A percentile compares a stretch with the other conserved stretches of the same genome.
phyloP scores from a whole-genome alignment of 2,888 invertebrate genomes.

The Apotomis betuletana region DNA sequence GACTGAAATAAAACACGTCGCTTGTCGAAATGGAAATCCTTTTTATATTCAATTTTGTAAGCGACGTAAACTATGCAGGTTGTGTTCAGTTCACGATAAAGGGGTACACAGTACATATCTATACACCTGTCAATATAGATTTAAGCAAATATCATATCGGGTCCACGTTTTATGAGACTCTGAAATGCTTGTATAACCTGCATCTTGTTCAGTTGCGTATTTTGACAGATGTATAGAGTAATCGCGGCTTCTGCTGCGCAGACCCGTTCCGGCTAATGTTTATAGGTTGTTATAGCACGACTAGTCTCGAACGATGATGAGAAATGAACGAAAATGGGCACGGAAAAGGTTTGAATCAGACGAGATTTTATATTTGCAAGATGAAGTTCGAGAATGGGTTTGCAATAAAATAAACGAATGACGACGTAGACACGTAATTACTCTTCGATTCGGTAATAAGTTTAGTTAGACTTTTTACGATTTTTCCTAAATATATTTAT shows the following conservation, averaged over 20 bases:
- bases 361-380: conserved; percentile 58
- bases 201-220: conserved; percentile 15
- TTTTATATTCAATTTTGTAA: conserved; percentile 18
- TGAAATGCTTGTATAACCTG: conserved; percentile 20
- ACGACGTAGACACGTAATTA: conserved; percentile 59
- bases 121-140: conserved; percentile 41
- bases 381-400: conserved; percentile 52
- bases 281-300: conserved; percentile 33
- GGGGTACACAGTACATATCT: conserved; percentile 30
- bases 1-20: conserved; percentile 11
- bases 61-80: conserved; percentile 1
- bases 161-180: conserved; percentile 20
- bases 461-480: conserved; percentile 70
- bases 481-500: conserved; percentile 60
- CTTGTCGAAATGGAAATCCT: neutral
- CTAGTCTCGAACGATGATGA: conserved; percentile 30
- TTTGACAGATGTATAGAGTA: conserved; percentile 41
- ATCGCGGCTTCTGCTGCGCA: conserved; percentile 26
- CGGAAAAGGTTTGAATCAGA: conserved; percentile 44
- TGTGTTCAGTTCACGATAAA: conserved; percentile 21
- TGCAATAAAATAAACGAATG: conserved; percentile 48
- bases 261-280: conserved; percentile 28
- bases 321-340: conserved; percentile 11
- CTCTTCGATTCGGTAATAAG: conserved; percentile 66
- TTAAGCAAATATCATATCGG: conserved; percentile 38